Percentiles rank a stretch among this genome's conserved stretches.
Evolutionary conservation across 2,797 vertebrate genomes (phyloP).

Genomic region (Pseudotriccus pelzelni): DNA sequence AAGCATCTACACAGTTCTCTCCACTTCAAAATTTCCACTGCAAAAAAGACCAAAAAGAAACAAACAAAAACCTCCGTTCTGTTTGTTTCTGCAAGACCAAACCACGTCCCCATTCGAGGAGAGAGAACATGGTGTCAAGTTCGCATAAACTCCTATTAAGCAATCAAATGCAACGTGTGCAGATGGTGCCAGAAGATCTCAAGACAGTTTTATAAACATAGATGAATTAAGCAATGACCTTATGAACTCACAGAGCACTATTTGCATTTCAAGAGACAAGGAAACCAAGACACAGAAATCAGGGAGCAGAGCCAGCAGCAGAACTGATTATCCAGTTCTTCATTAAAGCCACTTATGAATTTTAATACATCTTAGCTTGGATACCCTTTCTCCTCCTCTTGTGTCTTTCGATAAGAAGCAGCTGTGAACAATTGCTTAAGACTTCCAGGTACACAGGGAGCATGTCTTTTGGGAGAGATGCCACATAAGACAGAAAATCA

Average conservation of each 20-base stretch:
- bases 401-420: neutral
- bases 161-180: constrained; percentile 44
- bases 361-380: constrained; percentile 15
- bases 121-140: constrained; percentile 44
- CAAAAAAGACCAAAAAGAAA: neutral
- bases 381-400: neutral
- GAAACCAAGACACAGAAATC: constrained; percentile 37
- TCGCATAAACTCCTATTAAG: constrained; percentile 50
- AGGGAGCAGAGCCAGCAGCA: constrained; percentile 36
- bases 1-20: neutral
- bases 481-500: constrained; percentile 9
- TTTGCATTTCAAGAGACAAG: constrained; percentile 58
- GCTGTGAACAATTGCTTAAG: constrained; percentile 8
- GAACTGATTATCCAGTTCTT: constrained; percentile 42
- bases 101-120: neutral
- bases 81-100: constrained; percentile 42
- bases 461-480: neutral
- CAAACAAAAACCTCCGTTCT: neutral
- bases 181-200: constrained; percentile 55
- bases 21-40: constrained; percentile 33
- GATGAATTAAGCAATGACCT: constrained; percentile 56
- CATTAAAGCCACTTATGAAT: constrained; percentile 20
- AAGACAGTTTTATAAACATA: constrained; percentile 59
- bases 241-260: constrained; percentile 36
- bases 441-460: constrained; percentile 17